These are phyloP conservation scores for Perithous albicinctus DNA, from an alignment of 2,888 invertebrate genomes.

Conservation along the genomic window DNA sequence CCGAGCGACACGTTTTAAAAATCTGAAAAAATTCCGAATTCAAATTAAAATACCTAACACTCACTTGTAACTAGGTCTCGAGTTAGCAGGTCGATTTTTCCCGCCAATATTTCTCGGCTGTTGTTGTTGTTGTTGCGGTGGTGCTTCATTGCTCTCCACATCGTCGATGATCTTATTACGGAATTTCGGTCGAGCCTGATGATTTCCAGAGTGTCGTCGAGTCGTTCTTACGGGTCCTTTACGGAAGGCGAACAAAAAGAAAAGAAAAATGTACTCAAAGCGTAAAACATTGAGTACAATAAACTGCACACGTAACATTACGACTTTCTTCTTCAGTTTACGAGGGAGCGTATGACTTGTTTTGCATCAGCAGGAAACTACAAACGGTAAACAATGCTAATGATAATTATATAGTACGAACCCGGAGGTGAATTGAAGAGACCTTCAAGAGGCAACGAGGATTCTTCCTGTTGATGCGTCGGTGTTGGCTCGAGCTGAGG, in stretches of 20 bases:
- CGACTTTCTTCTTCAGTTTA: constrained; percentile 24
- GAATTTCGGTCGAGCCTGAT: constrained; percentile 79
- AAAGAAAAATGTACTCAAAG: neutral
- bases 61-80: constrained; percentile 81
- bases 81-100: constrained; percentile 81
- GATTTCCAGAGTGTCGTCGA: constrained; percentile 75
- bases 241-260: neutral
- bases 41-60: no score
- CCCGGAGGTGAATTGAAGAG: constrained; percentile 86
- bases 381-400: neutral
- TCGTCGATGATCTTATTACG: constrained; percentile 82
- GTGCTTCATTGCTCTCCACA: constrained; percentile 73
- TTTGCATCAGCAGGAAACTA: constrained; percentile 13
- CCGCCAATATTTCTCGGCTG: constrained; percentile 73
- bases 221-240: constrained; percentile 73
- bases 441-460: constrained; percentile 86
- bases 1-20: no score
- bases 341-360: neutral
- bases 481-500: constrained; percentile 89
- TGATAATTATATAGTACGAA: constrained; percentile 40
- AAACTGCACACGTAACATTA: constrained; percentile 6
- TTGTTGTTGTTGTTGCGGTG: constrained; percentile 76
- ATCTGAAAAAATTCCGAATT: no score
- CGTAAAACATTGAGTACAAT: constrained; percentile 6
- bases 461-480: constrained; percentile 87